Evolutionary conservation across 2,113 vertebrate genomes (phyloP), one percentile per base, ranked within the genome.

Genomic region (Muntiacus reevesi): DNA sequence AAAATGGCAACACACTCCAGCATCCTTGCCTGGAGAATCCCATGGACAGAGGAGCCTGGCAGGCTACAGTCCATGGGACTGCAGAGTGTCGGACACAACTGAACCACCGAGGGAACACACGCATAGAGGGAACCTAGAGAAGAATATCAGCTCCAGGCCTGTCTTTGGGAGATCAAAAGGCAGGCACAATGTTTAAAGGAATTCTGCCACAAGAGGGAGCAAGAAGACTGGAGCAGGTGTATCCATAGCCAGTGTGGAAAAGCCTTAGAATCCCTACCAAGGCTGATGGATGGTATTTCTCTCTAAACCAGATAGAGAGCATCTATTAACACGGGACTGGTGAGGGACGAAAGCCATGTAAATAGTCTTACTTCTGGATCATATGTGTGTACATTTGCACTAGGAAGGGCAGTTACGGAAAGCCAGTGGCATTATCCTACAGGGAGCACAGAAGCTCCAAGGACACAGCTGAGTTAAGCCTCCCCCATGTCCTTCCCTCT

Each of bases 371-470:
- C 43, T 79, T 86, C 45, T 36, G 40, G 19, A 28, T 74, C 50
- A n/a, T n/a, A 30, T 6, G 5, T 10, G 7, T 6, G 1, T 19
- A 28, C 28, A 6, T 40, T 45, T 15, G 12, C 54, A 14, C 10
- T 55, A 15, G 27, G 40, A 67, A 50, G n/a, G 21, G 28, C 0
- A 2, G 3, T 43, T 59, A 10, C 28, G n/a, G 19, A 28, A 76
- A 92, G 67, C 21, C 14, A 52, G 40, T 47, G 74, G 67, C 57
- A 21, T 81, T 81, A 64, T 40, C n/a, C 27, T 64, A 5, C 57
- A 10, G 19, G 27, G 12, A 33, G 60, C 30, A 81, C 16, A 47
- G 74, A 67, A 28, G 10, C 15, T 7, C 50, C 59, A 47, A 82
- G 50, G 45, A 47, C 23, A 83, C 71, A 89, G 17, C 19, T 59